Evolutionary conservation across 1,140 invertebrate species (phyloP), one percentile per base, ranked within the genome.

Genomic region (Zaprionus taronus): DNA sequence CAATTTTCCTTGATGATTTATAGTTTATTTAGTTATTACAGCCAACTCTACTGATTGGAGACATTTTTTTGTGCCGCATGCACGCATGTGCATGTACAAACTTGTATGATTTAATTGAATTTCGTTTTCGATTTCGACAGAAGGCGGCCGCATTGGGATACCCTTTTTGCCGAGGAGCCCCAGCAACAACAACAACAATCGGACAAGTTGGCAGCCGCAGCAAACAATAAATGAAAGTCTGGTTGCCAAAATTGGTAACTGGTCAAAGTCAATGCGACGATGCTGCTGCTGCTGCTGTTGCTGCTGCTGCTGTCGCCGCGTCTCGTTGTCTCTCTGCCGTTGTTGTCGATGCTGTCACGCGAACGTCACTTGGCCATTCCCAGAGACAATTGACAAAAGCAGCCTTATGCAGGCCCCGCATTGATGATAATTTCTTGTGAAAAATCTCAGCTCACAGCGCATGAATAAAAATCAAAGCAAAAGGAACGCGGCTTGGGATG

Each of bases 241-340:
- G 72, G 51, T 77, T 89, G 79, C 84, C 84, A 87, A 87, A 87
- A 90, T 87, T 87, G 84, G 84, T 84, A 87, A 87, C 85, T 87
- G 85, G 84, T 87, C 81, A 83, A 67, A 80, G 71, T 72, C 82
- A 65, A 74, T 68, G 83, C 82, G 53, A 72, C 70, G 82, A 15
- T 41, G 38, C 15, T n/a, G 12, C 38, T 5, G 81, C 75, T 71
- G 62, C 2, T 31, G 28, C 28, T 71, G 62, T 28, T 28, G 26
- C 26, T 28, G 26, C 4, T 28, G 83, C 81, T 79, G 79, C 41
- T 67, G 66, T 61, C 68, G 75, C 58, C 31, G 36, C 6, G 41
- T 17, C 41, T 44, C 31, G 41, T n/a, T 41, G 38, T 41, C 15
- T 41, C n/a, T 80, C 71, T 72, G 63, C 53, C 62, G 75, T 44